Base-by-base conservation (phyloP, 1,140 invertebrate species). In the Ectropis grisescens region DNA sequence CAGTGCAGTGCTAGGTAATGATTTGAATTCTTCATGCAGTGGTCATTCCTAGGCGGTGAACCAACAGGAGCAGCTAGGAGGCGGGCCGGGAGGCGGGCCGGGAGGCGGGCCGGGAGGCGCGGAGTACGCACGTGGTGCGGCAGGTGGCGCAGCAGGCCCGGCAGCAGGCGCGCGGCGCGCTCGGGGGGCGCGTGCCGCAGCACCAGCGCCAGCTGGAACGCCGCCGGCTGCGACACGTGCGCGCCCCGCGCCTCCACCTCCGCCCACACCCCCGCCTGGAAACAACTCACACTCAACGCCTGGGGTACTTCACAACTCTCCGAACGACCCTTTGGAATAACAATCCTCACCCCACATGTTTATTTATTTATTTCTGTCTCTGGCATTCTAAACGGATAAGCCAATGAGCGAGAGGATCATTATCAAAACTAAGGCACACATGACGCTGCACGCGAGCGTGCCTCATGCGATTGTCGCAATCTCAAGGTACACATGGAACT, bases 181-280 rank as follows among this genome's bases (percentile, higher is more conserved):
- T 80, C 71, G 0, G 75, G 54, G 0, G 71, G 66, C 16, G 75
- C 76, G 36, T 80, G 75, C 3, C 75, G 47, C 33, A 80, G 29
- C 11, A 80, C 71, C 10, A 80, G 59, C 0, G 75, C 75, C 9
- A 80, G 43, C 39, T 72, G 72, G 43, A 80, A 80, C 0, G 71
- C 71, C 0, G 71, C 75, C 1, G 75, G 71, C 26, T 76, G 68
- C 22, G 59, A 58, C 15, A 72, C 75, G 19, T 76, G 71, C 9
- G 55, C 65, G 8, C 75, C 75, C 37, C 67, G 71, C n/a, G 54
- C 38, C n/a, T 70, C 40, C 13, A 80, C 39, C 27, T 72, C 68
- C 34, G 67, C 58, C 75, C 75, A 80, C 6, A 80, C 60, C 0
- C 69, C 69, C 5, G 71, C 71, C 71, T 79, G 49, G 1, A 51